phyloP scores from a whole-genome alignment of 1,140 invertebrate genomes.

The Drosophila bocki region DNA sequence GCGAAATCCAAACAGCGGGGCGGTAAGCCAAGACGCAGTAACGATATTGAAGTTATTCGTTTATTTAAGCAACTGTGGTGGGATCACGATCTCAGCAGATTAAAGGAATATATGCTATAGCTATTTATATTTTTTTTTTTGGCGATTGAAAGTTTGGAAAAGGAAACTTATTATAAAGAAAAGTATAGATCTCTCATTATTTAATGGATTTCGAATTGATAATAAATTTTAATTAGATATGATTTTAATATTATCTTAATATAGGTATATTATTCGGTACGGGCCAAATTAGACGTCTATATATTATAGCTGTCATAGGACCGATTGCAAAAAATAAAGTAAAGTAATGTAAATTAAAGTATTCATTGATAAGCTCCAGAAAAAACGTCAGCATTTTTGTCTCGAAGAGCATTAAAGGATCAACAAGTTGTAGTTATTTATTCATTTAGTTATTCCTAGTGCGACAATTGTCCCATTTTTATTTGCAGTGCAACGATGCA shows the following conservation, averaged over 20 bases:
- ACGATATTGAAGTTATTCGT: conserved; percentile 1
- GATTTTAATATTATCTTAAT: too few species aligned
- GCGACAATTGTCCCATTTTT: not conserved
- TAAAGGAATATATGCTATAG: conserved; percentile 1
- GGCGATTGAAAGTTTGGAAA: not conserved
- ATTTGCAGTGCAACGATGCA: conserved; percentile 6
- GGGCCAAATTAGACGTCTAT: too few species aligned
- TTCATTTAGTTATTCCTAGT: too few species aligned
- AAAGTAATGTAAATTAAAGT: too few species aligned
- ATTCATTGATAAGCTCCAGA: too few species aligned
- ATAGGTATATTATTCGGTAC: too few species aligned
- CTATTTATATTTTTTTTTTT: not conserved
- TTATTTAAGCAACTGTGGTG: conserved; percentile 1
- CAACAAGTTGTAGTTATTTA: too few species aligned
- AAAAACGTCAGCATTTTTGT: not conserved
- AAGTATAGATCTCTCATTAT: too few species aligned
- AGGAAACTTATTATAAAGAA: not conserved
- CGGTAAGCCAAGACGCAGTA: conserved; percentile 49
- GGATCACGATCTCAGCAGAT: conserved; percentile 28
- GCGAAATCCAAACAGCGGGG: conserved; percentile 47
- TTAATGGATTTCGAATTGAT: too few species aligned
- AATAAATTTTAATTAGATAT: too few species aligned
- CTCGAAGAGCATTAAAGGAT: not conserved
- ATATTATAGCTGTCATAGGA: too few species aligned
- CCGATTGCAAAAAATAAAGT: too few species aligned